phyloP scores from a whole-genome alignment of 2,797 vertebrate genomes.

The Chelmon rostratus region DNA sequence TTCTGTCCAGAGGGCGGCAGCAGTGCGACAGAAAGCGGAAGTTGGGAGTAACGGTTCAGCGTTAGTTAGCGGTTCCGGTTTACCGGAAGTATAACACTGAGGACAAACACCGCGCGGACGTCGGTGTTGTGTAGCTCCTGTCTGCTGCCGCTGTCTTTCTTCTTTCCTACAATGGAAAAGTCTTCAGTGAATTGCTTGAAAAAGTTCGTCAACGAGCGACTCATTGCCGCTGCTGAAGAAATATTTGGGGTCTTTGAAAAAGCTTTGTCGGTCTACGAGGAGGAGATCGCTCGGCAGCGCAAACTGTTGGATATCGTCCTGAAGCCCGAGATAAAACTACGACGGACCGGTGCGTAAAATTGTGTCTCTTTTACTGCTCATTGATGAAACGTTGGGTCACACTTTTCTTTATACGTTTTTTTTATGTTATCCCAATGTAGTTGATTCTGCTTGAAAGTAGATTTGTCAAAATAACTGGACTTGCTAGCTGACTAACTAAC shows the following conservation, averaged over 20 bases:
- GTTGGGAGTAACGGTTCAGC: too few species aligned
- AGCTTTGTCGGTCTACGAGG: background rate
- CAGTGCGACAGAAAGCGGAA: too few species aligned
- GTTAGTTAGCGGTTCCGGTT: too few species aligned
- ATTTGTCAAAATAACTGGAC: too few species aligned
- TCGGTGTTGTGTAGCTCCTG: too few species aligned
- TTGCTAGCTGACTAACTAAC: too few species aligned
- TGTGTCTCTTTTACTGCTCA: background rate
- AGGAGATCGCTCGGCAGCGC: background rate
- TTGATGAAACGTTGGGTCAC: background rate
- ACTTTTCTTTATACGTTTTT: too few species aligned
- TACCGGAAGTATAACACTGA: too few species aligned
- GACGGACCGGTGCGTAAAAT: background rate
- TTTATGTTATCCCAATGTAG: background rate
- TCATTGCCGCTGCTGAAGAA: background rate
- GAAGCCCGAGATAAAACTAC: background rate
- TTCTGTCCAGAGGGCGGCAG: too few species aligned
- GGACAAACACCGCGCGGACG: too few species aligned
- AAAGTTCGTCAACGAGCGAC: background rate
- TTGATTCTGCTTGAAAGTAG: background rate
- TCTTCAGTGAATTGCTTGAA: background rate
- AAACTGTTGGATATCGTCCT: background rate
- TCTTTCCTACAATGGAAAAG: background rate
- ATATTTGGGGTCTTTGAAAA: background rate
- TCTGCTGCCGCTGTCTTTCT: background rate